phyloP scores from a whole-genome alignment of 2,113 vertebrate genomes.

The Numida meleagris region DNA sequence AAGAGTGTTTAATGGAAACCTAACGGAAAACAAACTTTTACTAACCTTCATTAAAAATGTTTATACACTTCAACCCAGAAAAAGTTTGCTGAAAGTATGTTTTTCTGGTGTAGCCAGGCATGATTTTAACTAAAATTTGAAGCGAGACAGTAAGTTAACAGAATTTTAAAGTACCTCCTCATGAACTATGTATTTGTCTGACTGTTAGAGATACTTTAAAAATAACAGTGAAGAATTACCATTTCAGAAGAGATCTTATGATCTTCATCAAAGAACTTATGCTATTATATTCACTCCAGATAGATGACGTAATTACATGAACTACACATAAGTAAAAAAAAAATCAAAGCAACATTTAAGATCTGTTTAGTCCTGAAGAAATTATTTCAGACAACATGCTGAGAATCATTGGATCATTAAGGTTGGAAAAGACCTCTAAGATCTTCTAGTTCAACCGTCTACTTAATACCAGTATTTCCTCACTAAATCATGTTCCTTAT shows the following conservation, averaged over 20 bases:
- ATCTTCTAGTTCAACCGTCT: too few relatives aligned
- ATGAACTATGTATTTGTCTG: constrained; percentile 6
- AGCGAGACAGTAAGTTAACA: constrained; percentile 3
- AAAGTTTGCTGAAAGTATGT: constrained; percentile 41
- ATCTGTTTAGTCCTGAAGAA: not conserved
- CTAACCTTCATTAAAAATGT: constrained; percentile 50
- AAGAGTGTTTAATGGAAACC: constrained; percentile 53
- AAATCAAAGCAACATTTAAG: not conserved
- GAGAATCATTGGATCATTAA: not conserved
- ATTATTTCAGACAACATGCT: not conserved
- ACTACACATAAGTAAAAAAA: not conserved
- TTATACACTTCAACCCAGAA: constrained; percentile 51
- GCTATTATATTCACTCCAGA: not conserved
- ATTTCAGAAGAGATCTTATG: not conserved
- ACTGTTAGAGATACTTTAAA: constrained; percentile 2
- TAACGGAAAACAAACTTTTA: constrained; percentile 46
- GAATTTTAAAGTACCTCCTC: not conserved
- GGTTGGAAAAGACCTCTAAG: too few relatives aligned
- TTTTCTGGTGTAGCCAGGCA: constrained; percentile 25
- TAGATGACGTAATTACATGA: not conserved
- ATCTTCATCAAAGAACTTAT: not conserved
- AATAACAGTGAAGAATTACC: not conserved
- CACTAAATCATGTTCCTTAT: too few relatives aligned
- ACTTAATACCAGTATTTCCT: too few relatives aligned
- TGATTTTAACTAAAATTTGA: constrained; percentile 22